Evolutionary conservation across 2,113 vertebrate species (phyloP), one percentile per base, ranked within the genome.

Genomic region (Peucedramus taeniatus): DNA sequence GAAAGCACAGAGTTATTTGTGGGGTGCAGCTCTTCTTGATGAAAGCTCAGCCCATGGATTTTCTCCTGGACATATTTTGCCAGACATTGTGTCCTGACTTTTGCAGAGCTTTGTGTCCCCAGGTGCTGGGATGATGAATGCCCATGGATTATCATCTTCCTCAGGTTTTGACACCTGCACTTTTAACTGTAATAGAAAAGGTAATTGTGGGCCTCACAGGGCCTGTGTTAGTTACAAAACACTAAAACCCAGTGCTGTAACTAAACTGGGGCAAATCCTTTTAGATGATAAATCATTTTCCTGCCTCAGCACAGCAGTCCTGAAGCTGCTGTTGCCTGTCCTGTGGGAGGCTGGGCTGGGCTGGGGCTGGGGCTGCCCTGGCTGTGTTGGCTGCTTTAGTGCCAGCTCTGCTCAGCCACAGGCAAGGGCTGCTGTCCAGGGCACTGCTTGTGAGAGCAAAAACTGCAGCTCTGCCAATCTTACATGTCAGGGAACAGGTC

Each of bases 401-500:
- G 37, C 7, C 37, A 8, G 7, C 2, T 42, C 70, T 89, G 60
- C 18, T 17, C 35, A 51, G 44, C 9, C 14, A 68, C 3, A 30
- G 33, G 40, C 11, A 11, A 13, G 10, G 33, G 40, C 17, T 37
- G 30, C 24, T 69, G 42, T n/a, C 30, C 75, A 51, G 53, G 57
- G 11, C 17, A 6, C 18, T 44, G 35, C 3, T 22, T 6, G 30
- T 53, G 17, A 24, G 49, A 69, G 19, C 13, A 26, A 53, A 18
- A 72, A 10, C 70, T 57, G 71, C 53, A 51, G 0, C 27, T 42
- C 70, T 33, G 31, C 28, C 54, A 22, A 27, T 6, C 14, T 40
- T 4, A 0, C 8, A 0, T 6, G 3, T 2, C 44, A 68, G 26
- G 31, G 28, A 66, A 1, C 7, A 23, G 30, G 0, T 20, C 28